Evolutionary conservation across 2,113 vertebrate species (phyloP), one percentile per base, ranked within the genome.

Genomic region (Ptyas mucosa): DNA sequence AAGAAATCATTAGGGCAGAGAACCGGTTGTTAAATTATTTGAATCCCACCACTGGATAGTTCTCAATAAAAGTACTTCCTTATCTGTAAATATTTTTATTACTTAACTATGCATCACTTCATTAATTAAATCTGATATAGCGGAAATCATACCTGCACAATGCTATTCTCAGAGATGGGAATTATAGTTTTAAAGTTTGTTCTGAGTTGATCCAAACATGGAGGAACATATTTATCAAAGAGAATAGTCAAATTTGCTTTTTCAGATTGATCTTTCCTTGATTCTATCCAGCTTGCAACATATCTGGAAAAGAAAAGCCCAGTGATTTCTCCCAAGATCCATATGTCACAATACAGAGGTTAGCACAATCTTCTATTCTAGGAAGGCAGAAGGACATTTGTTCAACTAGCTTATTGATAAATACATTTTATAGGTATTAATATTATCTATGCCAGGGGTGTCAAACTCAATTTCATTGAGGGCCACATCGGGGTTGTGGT

Each of bases 121-220:
- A 81, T 81, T 81, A 3, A 81, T 39, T 21, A 81, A 81, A 81
- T 81, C 75, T 81, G 75, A 81, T 43, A 9, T 8, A 81, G 18
- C 34, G 57, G 57, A 92, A 90, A 52, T 49, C 92, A 14, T 92
- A 98, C 96, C 96, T 97, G 96, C 57, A 97, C 93, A 97, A 98
- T 97, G 95, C 98, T 98, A 93, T 92, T 98, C 95, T 99, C 98
- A 58, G 98, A 97, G 94, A 99, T 93, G 11, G 97, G 96, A 49
- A 97, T 97, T 93, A 97, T 75, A 43, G 96, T 94, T 95, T 96
- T 97, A 92, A 97, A 94, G 53, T 94, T 97, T 15, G 85, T 95
- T 94, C 95, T 95, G 88, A 97, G 95, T 92, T 97, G 96, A 10
- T 97, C 96, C 90, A 98, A 96, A 89, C 96, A 97, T 0, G 75